Conservation (phyloP, 2,888 invertebrate species). For the Rhaphigaster nebulosa region DNA sequence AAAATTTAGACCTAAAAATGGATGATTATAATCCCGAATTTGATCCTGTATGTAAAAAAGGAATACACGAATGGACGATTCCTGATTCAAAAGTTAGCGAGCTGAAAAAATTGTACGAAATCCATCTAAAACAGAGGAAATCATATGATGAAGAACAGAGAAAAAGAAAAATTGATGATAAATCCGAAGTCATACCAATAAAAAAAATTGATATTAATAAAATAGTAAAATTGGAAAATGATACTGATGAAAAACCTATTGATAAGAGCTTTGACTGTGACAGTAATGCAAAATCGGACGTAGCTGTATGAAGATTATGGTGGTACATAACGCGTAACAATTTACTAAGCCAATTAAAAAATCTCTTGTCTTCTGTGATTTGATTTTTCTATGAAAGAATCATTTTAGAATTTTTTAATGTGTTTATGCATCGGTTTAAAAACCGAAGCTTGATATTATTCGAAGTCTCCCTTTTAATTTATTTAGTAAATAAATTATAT, state of each 20-base stretch:
- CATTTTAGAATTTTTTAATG: background rate
- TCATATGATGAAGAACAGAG: conserved; percentile 36
- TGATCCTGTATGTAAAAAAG: conserved; percentile 77
- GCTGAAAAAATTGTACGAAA: conserved; percentile 75
- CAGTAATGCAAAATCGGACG: background rate
- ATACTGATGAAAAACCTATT: background rate
- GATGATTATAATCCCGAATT: conserved; percentile 77
- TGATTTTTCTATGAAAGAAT: background rate
- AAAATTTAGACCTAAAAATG: conserved; percentile 80
- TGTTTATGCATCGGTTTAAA: background rate
- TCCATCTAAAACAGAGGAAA: conserved; percentile 62
- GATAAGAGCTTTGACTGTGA: background rate
- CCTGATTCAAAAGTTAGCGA: conserved; percentile 73
- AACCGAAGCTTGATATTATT: background rate
- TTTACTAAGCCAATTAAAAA: background rate
- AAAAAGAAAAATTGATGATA: conserved; percentile 56
- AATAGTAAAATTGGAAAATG: background rate
- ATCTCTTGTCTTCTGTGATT: conserved; percentile 2
- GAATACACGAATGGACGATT: conserved; percentile 82
- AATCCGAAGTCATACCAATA: conserved; percentile 50
- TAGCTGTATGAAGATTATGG: background rate
- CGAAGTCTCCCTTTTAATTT: background rate
- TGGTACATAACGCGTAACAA: background rate
- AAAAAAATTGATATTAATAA: conserved; percentile 54
- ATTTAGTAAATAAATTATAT: background rate